Percentiles rank a stretch among this genome's conserved stretches.
Evolutionary conservation across 2,113 vertebrate species (phyloP).

Genomic region (Ursus arctos): DNA sequence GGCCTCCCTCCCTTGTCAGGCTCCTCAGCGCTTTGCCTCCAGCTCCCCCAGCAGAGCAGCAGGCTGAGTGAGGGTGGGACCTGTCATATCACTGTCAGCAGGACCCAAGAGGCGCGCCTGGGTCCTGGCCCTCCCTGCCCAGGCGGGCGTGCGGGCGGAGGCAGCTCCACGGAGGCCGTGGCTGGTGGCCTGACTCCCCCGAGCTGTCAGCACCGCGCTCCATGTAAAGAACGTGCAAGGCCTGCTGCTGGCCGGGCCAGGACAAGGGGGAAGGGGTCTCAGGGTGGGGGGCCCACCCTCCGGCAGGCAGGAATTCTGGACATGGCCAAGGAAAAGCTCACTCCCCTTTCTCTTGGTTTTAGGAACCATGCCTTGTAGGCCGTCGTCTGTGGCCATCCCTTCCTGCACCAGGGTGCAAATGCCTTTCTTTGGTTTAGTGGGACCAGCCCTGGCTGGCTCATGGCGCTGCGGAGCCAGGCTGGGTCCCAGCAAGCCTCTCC

Average conservation of each 20-base stretch:
- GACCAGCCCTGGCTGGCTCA: slow-evolving; percentile 14
- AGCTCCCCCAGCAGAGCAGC: not conserved
- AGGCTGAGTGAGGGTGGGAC: too few species aligned
- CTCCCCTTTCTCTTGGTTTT: slow-evolving; percentile 85
- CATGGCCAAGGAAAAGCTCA: not conserved
- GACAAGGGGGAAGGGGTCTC: not conserved
- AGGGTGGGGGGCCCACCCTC: not conserved
- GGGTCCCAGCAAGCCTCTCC: slow-evolving; percentile 32
- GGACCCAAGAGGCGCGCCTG: not conserved
- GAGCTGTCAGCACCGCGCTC: accelerated
- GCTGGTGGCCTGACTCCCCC: accelerated
- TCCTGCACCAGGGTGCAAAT: slow-evolving; percentile 30
- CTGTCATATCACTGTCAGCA: not conserved
- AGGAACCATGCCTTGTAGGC: slow-evolving; percentile 85
- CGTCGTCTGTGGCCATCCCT: slow-evolving; percentile 56
- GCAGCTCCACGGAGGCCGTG: not conserved
- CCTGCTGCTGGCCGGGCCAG: accelerated
- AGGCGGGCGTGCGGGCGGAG: accelerated
- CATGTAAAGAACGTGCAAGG: accelerated
- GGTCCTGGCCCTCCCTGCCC: not conserved
- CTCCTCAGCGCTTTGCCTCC: not conserved
- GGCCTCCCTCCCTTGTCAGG: not conserved
- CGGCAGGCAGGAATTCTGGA: accelerated
- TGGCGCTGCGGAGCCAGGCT: slow-evolving; percentile 37
- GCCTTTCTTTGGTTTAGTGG: slow-evolving; percentile 61